phyloP scores from a whole-genome alignment of 2,797 vertebrate genomes.

The Vireo griseus region DNA sequence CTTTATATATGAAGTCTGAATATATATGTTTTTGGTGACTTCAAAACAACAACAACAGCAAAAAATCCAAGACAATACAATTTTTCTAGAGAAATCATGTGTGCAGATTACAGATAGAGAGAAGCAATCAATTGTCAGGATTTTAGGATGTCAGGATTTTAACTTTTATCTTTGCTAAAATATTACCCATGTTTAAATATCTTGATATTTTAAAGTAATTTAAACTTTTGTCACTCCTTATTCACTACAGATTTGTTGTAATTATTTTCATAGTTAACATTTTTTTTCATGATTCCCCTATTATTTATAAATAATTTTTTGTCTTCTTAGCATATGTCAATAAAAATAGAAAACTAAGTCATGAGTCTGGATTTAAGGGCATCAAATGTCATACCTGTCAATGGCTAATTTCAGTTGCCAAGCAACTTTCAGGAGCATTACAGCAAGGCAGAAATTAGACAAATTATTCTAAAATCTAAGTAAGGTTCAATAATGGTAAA shows the following conservation, averaged over 20 bases:
- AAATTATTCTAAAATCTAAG: neutral
- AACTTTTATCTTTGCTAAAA: neutral
- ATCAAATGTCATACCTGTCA: neutral
- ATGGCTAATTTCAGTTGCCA: neutral
- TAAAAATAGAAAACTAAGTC: neutral
- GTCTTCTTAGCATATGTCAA: neutral
- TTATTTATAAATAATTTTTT: neutral
- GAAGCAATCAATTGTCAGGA: neutral
- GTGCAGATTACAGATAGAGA: neutral
- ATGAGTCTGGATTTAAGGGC: neutral
- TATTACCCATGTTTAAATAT: neutral
- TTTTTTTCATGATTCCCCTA: neutral
- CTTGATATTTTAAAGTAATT: neutral
- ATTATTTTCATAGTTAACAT: neutral
- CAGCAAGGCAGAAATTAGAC: neutral
- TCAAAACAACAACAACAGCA: neutral
- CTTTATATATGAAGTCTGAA: neutral
- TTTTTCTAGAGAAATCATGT: neutral
- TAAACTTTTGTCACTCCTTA: neutral
- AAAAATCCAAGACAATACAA: neutral
- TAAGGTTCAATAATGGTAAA: neutral
- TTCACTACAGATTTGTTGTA: neutral
- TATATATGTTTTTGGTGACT: neutral
- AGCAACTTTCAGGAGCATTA: neutral
- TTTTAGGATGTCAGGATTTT: neutral